Conservation (phyloP, 2,113 vertebrate species). For the Salvelinus namaycush region DNA sequence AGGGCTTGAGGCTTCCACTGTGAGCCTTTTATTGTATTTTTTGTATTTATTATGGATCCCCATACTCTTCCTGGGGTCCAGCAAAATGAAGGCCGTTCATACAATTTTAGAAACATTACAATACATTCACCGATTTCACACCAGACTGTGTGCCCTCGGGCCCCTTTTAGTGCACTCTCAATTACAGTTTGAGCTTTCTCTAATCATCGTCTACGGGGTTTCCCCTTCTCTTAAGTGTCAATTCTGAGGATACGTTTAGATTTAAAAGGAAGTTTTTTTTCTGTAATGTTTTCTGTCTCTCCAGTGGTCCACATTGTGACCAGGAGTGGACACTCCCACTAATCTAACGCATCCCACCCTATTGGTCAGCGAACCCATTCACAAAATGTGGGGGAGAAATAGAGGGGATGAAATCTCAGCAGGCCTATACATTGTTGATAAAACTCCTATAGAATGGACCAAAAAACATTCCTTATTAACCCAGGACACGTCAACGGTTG, state of each 20-base stretch:
- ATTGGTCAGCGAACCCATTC: conserved; percentile 49
- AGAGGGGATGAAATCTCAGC: too few relatives aligned
- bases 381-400: conserved; percentile 2
- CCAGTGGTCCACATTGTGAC: conserved; percentile 4
- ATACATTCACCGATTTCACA: too few relatives aligned
- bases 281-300: neutral
- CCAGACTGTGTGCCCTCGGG: neutral
- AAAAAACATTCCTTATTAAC: too few relatives aligned
- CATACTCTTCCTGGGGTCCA: too few relatives aligned
- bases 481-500: too few relatives aligned
- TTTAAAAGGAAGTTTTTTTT: neutral
- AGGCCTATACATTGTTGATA: too few relatives aligned
- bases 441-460: too few relatives aligned
- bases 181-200: neutral
- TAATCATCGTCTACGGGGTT: neutral
- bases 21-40: neutral
- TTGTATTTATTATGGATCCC: too few relatives aligned
- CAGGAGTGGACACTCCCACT: conserved; percentile 22
- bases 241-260: neutral
- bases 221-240: neutral
- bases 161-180: neutral
- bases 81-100: too few relatives aligned
- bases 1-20: neutral
- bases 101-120: too few relatives aligned
- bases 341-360: conserved; percentile 35